Conservation (phyloP, 2,888 invertebrate species). For the Drosophila buzzatii region DNA sequence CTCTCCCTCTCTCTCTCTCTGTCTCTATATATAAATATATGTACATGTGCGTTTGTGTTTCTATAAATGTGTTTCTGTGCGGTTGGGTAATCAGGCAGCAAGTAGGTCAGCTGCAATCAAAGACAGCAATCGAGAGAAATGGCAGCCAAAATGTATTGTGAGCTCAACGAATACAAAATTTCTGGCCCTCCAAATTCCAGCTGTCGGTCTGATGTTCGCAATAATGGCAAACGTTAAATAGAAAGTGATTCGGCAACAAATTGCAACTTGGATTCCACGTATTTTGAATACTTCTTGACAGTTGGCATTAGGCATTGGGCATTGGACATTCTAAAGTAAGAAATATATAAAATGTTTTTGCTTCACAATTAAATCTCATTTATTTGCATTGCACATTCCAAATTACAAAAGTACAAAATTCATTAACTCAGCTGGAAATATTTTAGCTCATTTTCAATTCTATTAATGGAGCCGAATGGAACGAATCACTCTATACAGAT, state of each 20-base stretch:
- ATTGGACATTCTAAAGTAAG: not conserved
- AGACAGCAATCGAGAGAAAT: constrained; percentile 69
- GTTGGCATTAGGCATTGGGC: not conserved
- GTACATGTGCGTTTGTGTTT: not conserved
- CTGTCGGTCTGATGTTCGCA: constrained; percentile 23
- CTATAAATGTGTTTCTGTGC: constrained; percentile 18
- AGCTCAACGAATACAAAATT: constrained; percentile 47
- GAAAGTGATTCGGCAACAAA: constrained; percentile 1
- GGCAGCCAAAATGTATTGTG: constrained; percentile 67
- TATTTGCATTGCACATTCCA: not conserved
- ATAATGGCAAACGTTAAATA: constrained; percentile 17
- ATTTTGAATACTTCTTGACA: not conserved
- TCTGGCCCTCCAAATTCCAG: constrained; percentile 29
- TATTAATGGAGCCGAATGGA: too few relatives aligned
- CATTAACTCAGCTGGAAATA: not conserved
- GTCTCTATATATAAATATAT: constrained; percentile 1
- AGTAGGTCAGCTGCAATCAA: constrained; percentile 78
- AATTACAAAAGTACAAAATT: not conserved
- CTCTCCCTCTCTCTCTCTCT: not conserved
- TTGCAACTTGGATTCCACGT: not conserved
- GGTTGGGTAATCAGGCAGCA: constrained; percentile 75
- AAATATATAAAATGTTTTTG: not conserved
- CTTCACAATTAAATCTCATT: not conserved
- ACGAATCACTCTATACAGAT: too few relatives aligned
- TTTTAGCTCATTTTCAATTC: not conserved